A percentile compares a stretch with the other conserved stretches of the same genome.
phyloP scores from a whole-genome alignment of 1,140 invertebrate genomes.

The Ephestia elutella region DNA sequence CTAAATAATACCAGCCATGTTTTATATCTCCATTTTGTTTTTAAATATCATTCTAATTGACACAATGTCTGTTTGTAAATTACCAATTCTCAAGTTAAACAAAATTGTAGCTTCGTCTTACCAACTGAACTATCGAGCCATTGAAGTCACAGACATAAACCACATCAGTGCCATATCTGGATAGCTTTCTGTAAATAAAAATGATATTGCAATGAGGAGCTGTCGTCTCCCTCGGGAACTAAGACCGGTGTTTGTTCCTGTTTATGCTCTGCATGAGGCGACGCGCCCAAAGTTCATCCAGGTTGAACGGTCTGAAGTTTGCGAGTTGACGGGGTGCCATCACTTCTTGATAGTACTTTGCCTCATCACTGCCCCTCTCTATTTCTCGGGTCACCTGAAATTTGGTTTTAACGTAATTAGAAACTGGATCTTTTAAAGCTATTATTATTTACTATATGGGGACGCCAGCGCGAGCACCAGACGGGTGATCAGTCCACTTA shows the following conservation, averaged over 20 bases:
- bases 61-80: conserved; percentile 1
- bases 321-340: conserved; percentile 47
- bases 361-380: conserved; percentile 58
- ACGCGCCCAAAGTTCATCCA: conserved; percentile 65
- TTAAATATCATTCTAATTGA: not conserved
- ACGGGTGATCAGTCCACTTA: no score
- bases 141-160: not conserved
- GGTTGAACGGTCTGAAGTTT: conserved; percentile 67
- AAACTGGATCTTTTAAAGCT: no score
- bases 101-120: not conserved
- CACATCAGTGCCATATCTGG: not conserved
- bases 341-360: conserved; percentile 60
- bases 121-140: not conserved
- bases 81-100: not conserved
- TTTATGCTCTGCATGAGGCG: conserved; percentile 60
- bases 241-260: conserved; percentile 65
- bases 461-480: no score
- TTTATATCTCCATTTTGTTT: no score
- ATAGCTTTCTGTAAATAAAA: not conserved
- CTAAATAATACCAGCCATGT: no score
- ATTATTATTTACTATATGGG: no score
- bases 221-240: conserved; percentile 39
- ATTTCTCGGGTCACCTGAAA: conserved; percentile 64
- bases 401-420: no score
- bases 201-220: conserved; percentile 24